A percentile compares a stretch with the other conserved stretches of the same genome.
phyloP scores from a whole-genome alignment of 2,113 vertebrate genomes.

The Zeus faber region DNA sequence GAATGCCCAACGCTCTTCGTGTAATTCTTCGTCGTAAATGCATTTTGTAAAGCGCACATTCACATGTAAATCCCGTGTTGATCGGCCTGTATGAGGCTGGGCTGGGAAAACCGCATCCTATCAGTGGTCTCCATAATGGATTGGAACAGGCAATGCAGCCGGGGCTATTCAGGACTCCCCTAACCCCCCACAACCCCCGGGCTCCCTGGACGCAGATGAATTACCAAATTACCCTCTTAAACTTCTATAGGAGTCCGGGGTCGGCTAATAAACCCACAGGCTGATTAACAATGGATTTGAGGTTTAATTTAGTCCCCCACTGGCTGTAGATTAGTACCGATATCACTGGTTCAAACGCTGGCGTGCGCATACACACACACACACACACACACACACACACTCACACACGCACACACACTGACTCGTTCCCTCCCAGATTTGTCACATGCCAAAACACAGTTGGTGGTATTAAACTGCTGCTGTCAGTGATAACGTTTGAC shows the following conservation, averaged over 20 bases:
- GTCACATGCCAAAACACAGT: too few species aligned
- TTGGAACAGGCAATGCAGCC: constrained; percentile 46
- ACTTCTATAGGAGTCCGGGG: constrained; percentile 35
- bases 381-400: constrained; percentile 1
- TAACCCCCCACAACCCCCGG: constrained; percentile 20
- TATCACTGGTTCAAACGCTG: constrained; percentile 22
- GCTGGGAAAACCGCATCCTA: constrained; percentile 50
- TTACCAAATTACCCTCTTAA: constrained; percentile 38
- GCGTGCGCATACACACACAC: constrained; percentile 1
- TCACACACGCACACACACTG: constrained; percentile 6
- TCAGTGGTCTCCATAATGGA: constrained; percentile 42
- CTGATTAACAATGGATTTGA: constrained; percentile 51
- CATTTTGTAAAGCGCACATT: constrained; percentile 57
- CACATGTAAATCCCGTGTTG: constrained; percentile 72
- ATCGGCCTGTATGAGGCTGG: constrained; percentile 16
- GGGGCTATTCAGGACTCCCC: constrained; percentile 37
- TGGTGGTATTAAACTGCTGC: too few species aligned
- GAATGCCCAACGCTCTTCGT: constrained; percentile 28
- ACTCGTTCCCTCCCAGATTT: too few species aligned
- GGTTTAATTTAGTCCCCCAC: constrained; percentile 23
- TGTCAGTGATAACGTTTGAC: too few species aligned
- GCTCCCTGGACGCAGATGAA: constrained; percentile 35
- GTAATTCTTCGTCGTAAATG: constrained; percentile 43
- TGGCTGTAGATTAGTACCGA: too few species aligned
- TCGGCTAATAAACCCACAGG: constrained; percentile 53